Evolutionary conservation across 2,888 invertebrate genomes (phyloP).

Genomic region (Philaethria dido): DNA sequence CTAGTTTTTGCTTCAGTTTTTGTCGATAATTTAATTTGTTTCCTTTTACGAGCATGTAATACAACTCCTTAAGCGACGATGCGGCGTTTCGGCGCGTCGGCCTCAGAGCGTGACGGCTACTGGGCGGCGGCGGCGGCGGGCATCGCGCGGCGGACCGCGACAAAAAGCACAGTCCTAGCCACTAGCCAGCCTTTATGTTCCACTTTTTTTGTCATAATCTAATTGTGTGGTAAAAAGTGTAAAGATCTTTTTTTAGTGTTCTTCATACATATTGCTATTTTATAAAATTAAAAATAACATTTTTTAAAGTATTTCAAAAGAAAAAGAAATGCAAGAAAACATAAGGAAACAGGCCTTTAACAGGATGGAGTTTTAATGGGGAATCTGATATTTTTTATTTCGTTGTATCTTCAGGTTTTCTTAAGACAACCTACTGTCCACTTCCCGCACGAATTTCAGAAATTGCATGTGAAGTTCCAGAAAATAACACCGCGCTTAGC

Average conservation of each 20-base stretch:
- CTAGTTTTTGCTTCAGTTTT: slow-evolving; percentile 33
- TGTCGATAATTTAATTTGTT: slow-evolving; percentile 48
- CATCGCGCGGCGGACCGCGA: slow-evolving; percentile 4
- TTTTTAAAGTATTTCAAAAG: no score
- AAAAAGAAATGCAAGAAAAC: no score
- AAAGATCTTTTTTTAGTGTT: neutral
- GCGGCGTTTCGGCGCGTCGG: slow-evolving; percentile 24
- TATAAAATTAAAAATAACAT: no score
- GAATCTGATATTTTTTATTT: no score
- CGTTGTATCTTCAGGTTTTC: no score
- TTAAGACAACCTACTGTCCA: no score
- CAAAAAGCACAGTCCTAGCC: slow-evolving; percentile 9
- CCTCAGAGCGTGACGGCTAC: slow-evolving; percentile 25
- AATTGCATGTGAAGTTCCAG: no score
- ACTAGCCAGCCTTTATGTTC: slow-evolving; percentile 1
- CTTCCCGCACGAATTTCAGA: no score
- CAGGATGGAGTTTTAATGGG: no score
- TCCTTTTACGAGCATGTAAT: slow-evolving; percentile 47
- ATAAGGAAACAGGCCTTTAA: no score
- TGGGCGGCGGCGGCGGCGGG: slow-evolving; percentile 28
- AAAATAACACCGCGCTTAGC: no score
- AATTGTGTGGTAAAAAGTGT: slow-evolving; percentile 13
- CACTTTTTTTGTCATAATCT: slow-evolving; percentile 15
- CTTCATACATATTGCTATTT: no score
- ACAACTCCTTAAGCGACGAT: slow-evolving; percentile 35